Evolutionary conservation across 2,888 invertebrate species (phyloP).

Genomic region (Pollenia amentaria): DNA sequence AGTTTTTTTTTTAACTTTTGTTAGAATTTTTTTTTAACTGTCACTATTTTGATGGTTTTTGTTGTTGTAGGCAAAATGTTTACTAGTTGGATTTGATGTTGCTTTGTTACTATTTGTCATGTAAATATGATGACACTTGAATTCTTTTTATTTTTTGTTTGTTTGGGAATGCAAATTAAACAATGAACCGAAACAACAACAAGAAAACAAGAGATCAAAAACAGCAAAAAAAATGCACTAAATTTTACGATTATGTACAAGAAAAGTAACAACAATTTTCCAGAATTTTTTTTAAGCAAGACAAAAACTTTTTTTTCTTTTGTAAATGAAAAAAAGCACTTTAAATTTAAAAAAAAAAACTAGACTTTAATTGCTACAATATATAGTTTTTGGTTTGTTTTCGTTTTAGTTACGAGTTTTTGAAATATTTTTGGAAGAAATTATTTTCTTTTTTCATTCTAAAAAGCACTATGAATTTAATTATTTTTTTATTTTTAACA

Average conservation of each 20-base stretch:
- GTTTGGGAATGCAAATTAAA: not conserved
- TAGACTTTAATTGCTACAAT: not conserved
- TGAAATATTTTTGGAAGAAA: not conserved
- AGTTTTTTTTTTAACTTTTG: not conserved
- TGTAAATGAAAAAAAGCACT: not conserved
- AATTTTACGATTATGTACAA: not conserved
- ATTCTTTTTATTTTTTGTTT: slow-evolving; percentile 8
- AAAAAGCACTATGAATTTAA: no score
- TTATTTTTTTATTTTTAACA: not conserved
- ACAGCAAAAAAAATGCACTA: not conserved
- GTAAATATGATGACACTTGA: slow-evolving; percentile 56
- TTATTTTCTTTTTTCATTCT: not conserved
- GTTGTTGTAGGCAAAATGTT: slow-evolving; percentile 35
- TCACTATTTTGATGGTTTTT: slow-evolving; percentile 11
- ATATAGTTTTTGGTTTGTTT: not conserved
- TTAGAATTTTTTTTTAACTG: not conserved
- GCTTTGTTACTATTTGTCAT: slow-evolving; percentile 13
- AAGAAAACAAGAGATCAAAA: slow-evolving; percentile 13
- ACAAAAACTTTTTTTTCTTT: slow-evolving; percentile 1
- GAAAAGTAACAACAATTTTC: not conserved
- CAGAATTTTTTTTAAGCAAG: not conserved
- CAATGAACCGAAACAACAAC: not conserved
- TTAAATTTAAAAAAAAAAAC: not conserved
- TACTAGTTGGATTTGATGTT: not conserved
- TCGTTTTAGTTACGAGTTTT: not conserved